Evolutionary conservation across 2,888 invertebrate species (phyloP).

Genomic region (Pelosia muscerda): DNA sequence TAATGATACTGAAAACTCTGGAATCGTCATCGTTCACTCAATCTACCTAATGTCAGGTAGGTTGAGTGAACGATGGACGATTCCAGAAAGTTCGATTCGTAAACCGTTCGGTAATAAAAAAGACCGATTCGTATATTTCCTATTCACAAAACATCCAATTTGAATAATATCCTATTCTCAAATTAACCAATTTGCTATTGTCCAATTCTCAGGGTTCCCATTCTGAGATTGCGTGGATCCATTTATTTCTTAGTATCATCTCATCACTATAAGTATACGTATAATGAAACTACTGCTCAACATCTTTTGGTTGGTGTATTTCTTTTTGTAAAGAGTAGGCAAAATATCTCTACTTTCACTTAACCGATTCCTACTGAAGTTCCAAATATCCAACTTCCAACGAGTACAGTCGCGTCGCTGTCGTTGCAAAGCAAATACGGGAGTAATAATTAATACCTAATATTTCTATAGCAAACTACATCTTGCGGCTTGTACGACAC

Average conservation of each 20-base stretch:
- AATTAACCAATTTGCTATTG: not conserved
- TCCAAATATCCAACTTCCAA: too few relatives aligned
- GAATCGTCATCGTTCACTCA: too few relatives aligned
- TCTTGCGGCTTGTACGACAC: slow-evolving; percentile 25
- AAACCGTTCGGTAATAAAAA: too few relatives aligned
- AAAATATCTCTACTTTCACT: slow-evolving; percentile 42
- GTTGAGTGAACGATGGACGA: too few relatives aligned
- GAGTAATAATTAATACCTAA: not conserved
- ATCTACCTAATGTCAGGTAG: too few relatives aligned
- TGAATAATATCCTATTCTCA: not conserved
- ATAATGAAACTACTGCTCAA: not conserved
- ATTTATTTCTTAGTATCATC: not conserved
- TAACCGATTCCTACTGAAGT: slow-evolving; percentile 36
- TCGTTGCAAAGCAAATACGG: not conserved
- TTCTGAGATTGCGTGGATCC: not conserved
- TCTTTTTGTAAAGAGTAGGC: not conserved
- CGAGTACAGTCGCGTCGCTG: slow-evolving; percentile 11
- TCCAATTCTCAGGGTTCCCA: not conserved
- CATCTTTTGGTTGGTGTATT: not conserved
- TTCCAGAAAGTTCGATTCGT: too few relatives aligned
- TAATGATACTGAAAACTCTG: not conserved
- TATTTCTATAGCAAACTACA: slow-evolving; percentile 23
- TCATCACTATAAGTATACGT: too few relatives aligned
- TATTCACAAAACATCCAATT: not conserved
- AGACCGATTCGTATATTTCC: not conserved